Evolutionary conservation across 2,113 vertebrate species (phyloP).

Genomic region (Odocoileus hemionus): DNA sequence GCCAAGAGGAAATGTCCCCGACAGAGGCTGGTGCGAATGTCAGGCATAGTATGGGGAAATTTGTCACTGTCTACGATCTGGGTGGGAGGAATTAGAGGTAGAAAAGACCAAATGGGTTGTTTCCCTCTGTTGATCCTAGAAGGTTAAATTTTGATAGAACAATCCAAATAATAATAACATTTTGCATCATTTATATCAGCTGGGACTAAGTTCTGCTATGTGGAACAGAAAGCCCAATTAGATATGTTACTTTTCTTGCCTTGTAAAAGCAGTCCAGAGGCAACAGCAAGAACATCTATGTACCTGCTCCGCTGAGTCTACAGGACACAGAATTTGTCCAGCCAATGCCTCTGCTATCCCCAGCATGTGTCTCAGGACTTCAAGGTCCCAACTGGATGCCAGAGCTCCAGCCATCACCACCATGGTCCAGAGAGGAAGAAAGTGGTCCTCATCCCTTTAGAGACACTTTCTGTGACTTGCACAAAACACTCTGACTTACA

Average conservation of each 20-base stretch:
- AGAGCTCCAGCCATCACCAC: not conserved
- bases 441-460: not conserved
- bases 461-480: not conserved
- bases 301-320: not conserved
- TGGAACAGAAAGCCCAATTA: not conserved
- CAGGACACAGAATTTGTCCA: not conserved
- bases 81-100: not conserved
- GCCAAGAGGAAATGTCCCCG: no score
- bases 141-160: not conserved
- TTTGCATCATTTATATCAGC: not conserved
- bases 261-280: not conserved
- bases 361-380: not conserved
- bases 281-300: accelerated
- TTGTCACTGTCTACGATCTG: not conserved
- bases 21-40: accelerated
- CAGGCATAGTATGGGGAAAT: not conserved
- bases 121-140: not conserved
- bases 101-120: not conserved
- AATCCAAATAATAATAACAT: not conserved
- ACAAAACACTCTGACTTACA: not conserved
- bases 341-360: accelerated
- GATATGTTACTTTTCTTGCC: not conserved
- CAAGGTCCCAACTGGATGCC: not conserved
- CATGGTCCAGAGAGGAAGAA: not conserved
- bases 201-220: not conserved